Evolutionary conservation across 2,888 invertebrate species (phyloP), one percentile per base, ranked within the genome.

Genomic region (Adelphocoris suturalis): DNA sequence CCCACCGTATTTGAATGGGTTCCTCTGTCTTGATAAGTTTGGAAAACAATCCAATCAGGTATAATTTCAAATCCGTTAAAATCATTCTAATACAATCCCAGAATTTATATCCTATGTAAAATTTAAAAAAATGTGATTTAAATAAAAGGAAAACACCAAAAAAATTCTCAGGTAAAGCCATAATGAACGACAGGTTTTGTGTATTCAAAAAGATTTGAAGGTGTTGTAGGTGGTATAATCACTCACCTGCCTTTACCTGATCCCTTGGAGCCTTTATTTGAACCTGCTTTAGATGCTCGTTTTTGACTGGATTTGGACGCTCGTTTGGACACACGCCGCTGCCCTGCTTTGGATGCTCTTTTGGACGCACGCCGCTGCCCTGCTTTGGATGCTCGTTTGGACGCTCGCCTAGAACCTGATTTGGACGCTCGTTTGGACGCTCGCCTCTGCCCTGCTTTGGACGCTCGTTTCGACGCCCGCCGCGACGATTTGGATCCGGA

Each of bases 361-460:
- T 28, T 84, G 23, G 84, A 84, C 16, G 47, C 81, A 12, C 46
- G 16, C 7, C 16, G 46, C 47, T 19, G 13, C 0, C 46, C 13
- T 2, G 14, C 80, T 12, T 37, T 80, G 37, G 80, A 28, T 5
- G 80, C 28, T 2, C 52, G 52, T 52, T 52, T 52, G 16, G 52
- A 16, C 52, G 52, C 52, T 52, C 52, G 52, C 16, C 52, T 16
- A 7, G 52, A 52, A 3, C 52, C 16, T 11, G 37, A 2, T 11
- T 11, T 52, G 52, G 52, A 14, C 14, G 52, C 52, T 11, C 52
- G 12, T 61, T 61, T 61, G 19, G 61, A 61, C 19, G 61, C 19
- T 19, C 28, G 23, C 28, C 61, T 85, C 13, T 57, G 27, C 13
- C 85, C 61, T 28, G 27, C 37, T 61, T 57, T 85, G 14, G 85